Conservation (phyloP, 37 sponge, comb jelly and placozoan species). For the Crambe crambe region DNA sequence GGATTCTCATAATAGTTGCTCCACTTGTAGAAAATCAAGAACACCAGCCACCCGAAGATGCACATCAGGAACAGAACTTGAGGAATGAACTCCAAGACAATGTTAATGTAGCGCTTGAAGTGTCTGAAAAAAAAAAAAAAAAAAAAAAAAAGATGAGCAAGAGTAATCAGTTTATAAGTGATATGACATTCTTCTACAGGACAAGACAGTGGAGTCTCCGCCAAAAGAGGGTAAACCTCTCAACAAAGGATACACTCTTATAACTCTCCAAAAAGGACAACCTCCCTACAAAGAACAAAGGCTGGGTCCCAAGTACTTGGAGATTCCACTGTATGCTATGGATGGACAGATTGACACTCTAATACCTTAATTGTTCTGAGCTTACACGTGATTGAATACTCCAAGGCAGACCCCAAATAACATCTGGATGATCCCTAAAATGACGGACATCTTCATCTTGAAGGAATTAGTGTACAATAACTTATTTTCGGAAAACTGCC, state of each 20-base stretch:
- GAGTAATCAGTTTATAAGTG: neutral
- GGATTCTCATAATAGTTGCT: constrained; percentile 35
- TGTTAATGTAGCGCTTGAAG: constrained; percentile 77
- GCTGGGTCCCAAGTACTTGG: too few relatives aligned
- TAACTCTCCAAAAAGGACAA: too few relatives aligned
- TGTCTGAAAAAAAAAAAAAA: constrained; percentile 45
- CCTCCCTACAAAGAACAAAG: too few relatives aligned
- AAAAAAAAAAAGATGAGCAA: neutral
- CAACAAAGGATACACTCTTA: too few relatives aligned
- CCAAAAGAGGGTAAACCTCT: too few relatives aligned
- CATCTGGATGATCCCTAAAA: constrained; percentile 94
- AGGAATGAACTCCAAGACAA: constrained; percentile 71
- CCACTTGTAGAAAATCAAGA: constrained; percentile 96
- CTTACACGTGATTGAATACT: constrained; percentile 90
- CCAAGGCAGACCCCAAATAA: constrained; percentile 92
- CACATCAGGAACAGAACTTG: constrained; percentile 88
- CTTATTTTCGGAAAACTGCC: constrained; percentile 91
- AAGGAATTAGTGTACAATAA: constrained; percentile 90
- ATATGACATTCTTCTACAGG: too few relatives aligned
- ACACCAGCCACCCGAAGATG: constrained; percentile 92
- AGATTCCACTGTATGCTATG: too few relatives aligned
- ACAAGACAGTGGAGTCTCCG: too few relatives aligned
- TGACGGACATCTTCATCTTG: constrained; percentile 99
- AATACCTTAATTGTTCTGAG: neutral
- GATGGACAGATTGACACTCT: too few relatives aligned